Conservation (phyloP, 1,140 invertebrate genomes). For the Drosophila sechellia region DNA sequence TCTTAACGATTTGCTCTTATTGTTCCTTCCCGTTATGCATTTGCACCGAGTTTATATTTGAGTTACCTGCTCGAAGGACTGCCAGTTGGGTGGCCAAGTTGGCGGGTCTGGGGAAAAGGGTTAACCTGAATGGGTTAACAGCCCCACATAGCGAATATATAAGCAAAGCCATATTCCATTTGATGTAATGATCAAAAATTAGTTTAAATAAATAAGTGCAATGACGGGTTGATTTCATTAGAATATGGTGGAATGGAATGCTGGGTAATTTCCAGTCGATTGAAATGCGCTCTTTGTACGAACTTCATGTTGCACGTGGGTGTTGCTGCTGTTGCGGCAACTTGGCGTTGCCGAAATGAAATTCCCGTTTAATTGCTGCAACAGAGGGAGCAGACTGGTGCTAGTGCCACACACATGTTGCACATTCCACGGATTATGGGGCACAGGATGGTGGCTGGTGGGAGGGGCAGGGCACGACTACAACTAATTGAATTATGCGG, state of each 20-base stretch:
- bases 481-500: conserved; percentile 76
- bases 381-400: conserved; percentile 11
- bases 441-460: conserved; percentile 14
- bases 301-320: conserved; percentile 6
- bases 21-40: conserved; percentile 59
- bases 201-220: no score
- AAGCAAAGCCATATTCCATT: no score
- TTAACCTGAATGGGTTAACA: not conserved
- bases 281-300: not conserved
- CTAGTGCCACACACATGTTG: conserved; percentile 34
- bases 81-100: not conserved
- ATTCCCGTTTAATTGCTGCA: conserved; percentile 55
- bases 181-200: no score
- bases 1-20: conserved; percentile 79
- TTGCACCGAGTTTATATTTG: conserved; percentile 50
- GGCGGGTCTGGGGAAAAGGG: not conserved
- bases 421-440: conserved; percentile 14
- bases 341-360: conserved; percentile 43
- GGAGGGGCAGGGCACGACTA: conserved; percentile 39
- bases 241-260: no score
- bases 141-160: no score
- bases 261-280: not conserved
- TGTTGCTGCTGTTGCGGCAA: conserved; percentile 26
- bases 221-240: no score
- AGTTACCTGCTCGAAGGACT: conserved; percentile 8